Percentiles rank a stretch among this genome's conserved stretches.
phyloP scores from a whole-genome alignment of 2,113 vertebrate species.

The Phyllostomus hastatus region DNA sequence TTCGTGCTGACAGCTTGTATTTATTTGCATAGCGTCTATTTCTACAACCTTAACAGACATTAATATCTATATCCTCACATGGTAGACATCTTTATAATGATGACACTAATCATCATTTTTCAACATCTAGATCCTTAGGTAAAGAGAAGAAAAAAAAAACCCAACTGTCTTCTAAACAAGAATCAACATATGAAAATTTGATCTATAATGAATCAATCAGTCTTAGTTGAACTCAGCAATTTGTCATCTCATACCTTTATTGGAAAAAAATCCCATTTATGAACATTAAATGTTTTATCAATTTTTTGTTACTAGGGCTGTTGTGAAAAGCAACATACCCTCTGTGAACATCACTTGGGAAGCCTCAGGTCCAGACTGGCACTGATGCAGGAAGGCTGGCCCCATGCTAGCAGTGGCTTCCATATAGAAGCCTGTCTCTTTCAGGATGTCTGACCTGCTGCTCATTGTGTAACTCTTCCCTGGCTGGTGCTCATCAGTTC shows the following conservation, averaged over 20 bases:
- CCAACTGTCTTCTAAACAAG: not conserved
- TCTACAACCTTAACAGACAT: not conserved
- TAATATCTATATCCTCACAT: not conserved
- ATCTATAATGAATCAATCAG: not conserved
- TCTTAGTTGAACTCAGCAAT: not conserved
- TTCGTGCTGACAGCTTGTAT: not conserved
- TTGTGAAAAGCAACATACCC: no score
- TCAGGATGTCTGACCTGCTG: not conserved
- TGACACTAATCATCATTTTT: not conserved
- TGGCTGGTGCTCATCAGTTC: conserved; percentile 28
- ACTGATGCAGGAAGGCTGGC: not conserved
- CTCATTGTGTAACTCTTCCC: conserved; percentile 38
- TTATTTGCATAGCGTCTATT: not conserved
- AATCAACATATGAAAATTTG: not conserved
- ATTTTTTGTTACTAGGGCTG: not conserved
- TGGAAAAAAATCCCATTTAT: accelerated
- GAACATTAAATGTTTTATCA: not conserved
- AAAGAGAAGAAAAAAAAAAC: not conserved
- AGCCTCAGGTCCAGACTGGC: not conserved
- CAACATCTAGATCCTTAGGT: not conserved
- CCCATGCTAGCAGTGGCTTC: conserved; percentile 17
- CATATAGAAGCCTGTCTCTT: not conserved
- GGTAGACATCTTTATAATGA: not conserved
- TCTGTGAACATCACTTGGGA: not conserved
- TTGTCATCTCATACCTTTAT: no score